Evolutionary conservation across 2,888 invertebrate genomes (phyloP).

Genomic region (Zaprionus bogoriensis): DNA sequence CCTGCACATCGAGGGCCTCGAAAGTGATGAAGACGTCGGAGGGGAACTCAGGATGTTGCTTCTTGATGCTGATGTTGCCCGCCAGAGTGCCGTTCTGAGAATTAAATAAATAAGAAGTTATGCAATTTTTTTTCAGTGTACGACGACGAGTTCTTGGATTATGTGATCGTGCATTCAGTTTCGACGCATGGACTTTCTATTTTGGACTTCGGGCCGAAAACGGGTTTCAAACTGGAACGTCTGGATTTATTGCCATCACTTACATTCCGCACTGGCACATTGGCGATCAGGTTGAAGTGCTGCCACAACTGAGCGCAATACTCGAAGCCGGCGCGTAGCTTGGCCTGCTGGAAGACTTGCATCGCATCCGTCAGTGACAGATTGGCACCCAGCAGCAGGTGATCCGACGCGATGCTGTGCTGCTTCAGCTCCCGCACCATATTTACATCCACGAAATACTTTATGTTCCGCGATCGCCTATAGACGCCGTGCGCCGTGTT

Average conservation of each 20-base stretch:
- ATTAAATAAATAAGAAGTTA: not conserved
- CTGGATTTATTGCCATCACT: conserved; percentile 66
- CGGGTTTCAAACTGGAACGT: conserved; percentile 36
- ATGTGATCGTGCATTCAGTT: not conserved
- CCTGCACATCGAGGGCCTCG: conserved; percentile 75
- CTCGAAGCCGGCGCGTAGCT: conserved; percentile 83
- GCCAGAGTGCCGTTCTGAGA: conserved; percentile 86
- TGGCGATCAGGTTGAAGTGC: conserved; percentile 87
- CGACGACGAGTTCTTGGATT: no score
- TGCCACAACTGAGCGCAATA: conserved; percentile 83
- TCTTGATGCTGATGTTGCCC: conserved; percentile 88
- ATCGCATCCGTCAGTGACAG: conserved; percentile 84
- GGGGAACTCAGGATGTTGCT: conserved; percentile 86
- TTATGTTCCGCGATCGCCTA: conserved; percentile 71
- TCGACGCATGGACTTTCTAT: not conserved
- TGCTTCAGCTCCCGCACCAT: conserved; percentile 85
- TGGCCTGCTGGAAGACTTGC: conserved; percentile 79
- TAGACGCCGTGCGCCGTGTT: conserved; percentile 89
- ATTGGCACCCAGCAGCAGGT: conserved; percentile 78
- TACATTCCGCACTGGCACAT: conserved; percentile 87
- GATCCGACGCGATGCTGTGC: conserved; percentile 77
- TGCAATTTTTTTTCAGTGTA: not conserved
- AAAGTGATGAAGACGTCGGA: conserved; percentile 87
- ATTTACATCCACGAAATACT: conserved; percentile 86
- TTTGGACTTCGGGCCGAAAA: conserved; percentile 6